A percentile compares a stretch with the other conserved stretches of the same genome.
Conservation (phyloP, 2,888 invertebrate genomes). For the Eubasilissa splendida region DNA sequence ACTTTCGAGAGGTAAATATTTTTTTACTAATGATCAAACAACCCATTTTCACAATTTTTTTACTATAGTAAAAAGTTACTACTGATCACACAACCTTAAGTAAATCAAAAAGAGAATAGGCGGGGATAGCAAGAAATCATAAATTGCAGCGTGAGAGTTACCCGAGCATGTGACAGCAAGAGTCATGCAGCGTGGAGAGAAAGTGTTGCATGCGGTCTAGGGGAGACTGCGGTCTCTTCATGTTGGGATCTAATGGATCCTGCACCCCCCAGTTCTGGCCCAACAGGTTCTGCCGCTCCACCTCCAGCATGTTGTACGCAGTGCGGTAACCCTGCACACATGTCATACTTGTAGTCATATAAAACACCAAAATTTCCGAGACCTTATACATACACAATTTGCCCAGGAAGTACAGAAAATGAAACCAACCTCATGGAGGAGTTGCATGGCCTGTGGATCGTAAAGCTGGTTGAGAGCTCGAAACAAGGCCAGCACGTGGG, state of each 20-base stretch:
- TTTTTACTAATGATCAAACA: too few species aligned
- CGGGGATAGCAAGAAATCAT: background rate
- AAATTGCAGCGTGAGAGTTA: conserved; percentile 8
- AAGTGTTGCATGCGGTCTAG: conserved; percentile 89
- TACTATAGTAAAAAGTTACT: too few species aligned
- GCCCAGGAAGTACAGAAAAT: background rate
- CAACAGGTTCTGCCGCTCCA: conserved; percentile 83
- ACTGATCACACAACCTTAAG: too few species aligned
- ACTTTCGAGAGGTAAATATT: too few species aligned
- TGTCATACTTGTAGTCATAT: too few species aligned
- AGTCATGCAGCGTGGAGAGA: conserved; percentile 84
- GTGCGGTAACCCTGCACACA: conserved; percentile 74
- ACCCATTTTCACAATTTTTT: too few species aligned
- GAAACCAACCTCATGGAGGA: conserved; percentile 72
- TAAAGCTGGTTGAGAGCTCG: conserved; percentile 87
- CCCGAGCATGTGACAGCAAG: conserved; percentile 85
- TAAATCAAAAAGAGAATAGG: too few species aligned
- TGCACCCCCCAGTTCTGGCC: conserved; percentile 72
- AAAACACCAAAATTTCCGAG: background rate
- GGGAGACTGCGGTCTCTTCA: conserved; percentile 72
- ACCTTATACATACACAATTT: conserved; percentile 8
- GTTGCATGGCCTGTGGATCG: conserved; percentile 76
- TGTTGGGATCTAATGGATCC: conserved; percentile 67
- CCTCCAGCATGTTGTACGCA: conserved; percentile 81
- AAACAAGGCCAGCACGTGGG: conserved; percentile 84